Percentiles rank a stretch among this genome's conserved stretches.
These are phyloP conservation scores for Whitmania pigra DNA, from an alignment of 1,140 invertebrate species.

Conservation along the genomic window DNA sequence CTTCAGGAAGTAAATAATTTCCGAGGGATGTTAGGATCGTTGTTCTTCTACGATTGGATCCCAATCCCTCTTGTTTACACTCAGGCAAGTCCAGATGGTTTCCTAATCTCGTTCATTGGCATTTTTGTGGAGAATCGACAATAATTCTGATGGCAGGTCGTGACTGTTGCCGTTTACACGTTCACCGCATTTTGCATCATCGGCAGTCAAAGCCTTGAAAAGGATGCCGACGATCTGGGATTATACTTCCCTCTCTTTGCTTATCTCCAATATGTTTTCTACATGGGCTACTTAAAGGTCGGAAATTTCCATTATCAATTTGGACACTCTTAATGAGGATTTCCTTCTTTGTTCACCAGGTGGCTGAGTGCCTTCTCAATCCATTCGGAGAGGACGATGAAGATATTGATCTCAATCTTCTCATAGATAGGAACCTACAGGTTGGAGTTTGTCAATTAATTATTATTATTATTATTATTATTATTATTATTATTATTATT, in stretches of 20 bases:
- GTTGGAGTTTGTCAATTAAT: slow-evolving; percentile 25
- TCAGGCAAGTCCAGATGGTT: slow-evolving; percentile 54
- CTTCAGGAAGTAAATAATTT: slow-evolving; percentile 60
- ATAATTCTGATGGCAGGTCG: slow-evolving; percentile 60
- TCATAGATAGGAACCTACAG: slow-evolving; percentile 41
- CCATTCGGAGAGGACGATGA: slow-evolving; percentile 84
- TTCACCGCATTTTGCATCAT: slow-evolving; percentile 59
- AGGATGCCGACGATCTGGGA: slow-evolving; percentile 57
- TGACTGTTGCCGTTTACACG: slow-evolving; percentile 76
- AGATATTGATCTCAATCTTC: slow-evolving; percentile 60
- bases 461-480: slow-evolving; percentile 10
- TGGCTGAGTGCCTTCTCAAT: slow-evolving; percentile 44
- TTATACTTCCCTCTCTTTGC: slow-evolving; percentile 79
- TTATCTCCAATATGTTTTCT: slow-evolving; percentile 50
- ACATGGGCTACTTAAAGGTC: slow-evolving; percentile 26
- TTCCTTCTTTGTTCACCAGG: slow-evolving; percentile 28
- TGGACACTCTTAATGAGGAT: neutral
- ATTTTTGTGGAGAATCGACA: neutral
- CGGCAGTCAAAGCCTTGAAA: slow-evolving; percentile 53
- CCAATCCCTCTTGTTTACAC: slow-evolving; percentile 94
- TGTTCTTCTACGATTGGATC: slow-evolving; percentile 85
- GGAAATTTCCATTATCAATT: slow-evolving; percentile 2
- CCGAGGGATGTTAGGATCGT: slow-evolving; percentile 60
- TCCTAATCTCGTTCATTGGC: neutral
- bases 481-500: slow-evolving; percentile 3